Evolutionary conservation across 2,113 vertebrate species (phyloP).

Genomic region (Lathamus discolor): DNA sequence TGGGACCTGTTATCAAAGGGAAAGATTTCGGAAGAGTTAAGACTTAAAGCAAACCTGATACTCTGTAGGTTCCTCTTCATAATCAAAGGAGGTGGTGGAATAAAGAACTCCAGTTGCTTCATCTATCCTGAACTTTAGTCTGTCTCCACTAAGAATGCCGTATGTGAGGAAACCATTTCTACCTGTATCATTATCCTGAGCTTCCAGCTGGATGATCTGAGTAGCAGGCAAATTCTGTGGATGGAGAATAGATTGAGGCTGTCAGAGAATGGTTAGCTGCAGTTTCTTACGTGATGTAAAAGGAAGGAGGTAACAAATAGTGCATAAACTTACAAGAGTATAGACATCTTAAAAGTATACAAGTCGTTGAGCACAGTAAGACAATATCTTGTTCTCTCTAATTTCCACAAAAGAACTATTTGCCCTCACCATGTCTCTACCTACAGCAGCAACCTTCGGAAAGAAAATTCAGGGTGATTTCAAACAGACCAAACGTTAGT

Average conservation of each 20-base stretch:
- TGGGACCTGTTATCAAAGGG: neutral
- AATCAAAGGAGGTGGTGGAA: slow-evolving; percentile 56
- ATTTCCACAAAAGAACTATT: neutral
- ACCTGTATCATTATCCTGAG: slow-evolving; percentile 40
- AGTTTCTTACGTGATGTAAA: neutral
- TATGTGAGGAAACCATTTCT: slow-evolving; percentile 62
- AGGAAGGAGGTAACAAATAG: neutral
- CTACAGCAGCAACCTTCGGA: neutral
- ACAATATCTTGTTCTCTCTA: neutral
- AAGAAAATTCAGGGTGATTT: neutral
- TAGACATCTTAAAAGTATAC: neutral
- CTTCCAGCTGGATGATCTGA: slow-evolving; percentile 38
- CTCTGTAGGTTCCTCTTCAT: slow-evolving; percentile 59
- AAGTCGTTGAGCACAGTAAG: neutral
- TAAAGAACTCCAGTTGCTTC: slow-evolving; percentile 56
- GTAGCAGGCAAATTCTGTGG: neutral
- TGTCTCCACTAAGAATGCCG: neutral
- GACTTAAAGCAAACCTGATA: slow-evolving; percentile 60
- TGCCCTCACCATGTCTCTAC: too few species aligned
- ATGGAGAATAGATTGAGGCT: neutral
- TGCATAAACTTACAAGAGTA: neutral
- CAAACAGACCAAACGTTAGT: neutral
- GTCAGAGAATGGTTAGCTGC: neutral
- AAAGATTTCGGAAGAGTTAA: neutral
- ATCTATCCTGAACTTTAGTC: slow-evolving; percentile 48